phyloP scores from a whole-genome alignment of 2,888 invertebrate genomes.

The Orthonevra nobilis region DNA sequence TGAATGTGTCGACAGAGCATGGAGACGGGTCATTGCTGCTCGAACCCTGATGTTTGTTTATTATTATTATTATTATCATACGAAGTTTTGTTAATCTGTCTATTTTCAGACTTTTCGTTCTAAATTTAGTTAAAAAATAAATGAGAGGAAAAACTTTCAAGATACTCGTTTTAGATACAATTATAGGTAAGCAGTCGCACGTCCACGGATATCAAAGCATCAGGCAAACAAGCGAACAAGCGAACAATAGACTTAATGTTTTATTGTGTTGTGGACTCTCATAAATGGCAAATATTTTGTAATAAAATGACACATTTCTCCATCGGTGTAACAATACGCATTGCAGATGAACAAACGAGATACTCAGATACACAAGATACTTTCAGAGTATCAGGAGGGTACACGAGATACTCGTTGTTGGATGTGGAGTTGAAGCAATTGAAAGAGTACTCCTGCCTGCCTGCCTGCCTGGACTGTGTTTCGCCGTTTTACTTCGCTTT shows the following conservation, averaged over 20 bases:
- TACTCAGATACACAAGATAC: neutral
- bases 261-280: conserved; percentile 61
- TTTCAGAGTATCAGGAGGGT: too few relatives aligned
- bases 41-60: conserved; percentile 17
- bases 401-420: too few relatives aligned
- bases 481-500: conserved; percentile 16
- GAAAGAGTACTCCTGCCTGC: conserved; percentile 39
- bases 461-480: too few relatives aligned
- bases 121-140: conserved; percentile 41
- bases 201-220: conserved; percentile 36
- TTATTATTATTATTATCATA: conserved; percentile 32
- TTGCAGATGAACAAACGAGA: conserved; percentile 65
- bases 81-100: too few relatives aligned
- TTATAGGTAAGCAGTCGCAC: conserved; percentile 14
- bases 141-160: conserved; percentile 28
- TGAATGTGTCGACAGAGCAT: conserved; percentile 63
- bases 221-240: conserved; percentile 54
- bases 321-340: conserved; percentile 69
- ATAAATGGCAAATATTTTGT: conserved; percentile 70
- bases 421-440: conserved; percentile 28
- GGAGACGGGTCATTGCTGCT: neutral
- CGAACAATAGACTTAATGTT: conserved; percentile 62
- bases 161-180: conserved; percentile 18
- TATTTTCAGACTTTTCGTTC: conserved; percentile 30
- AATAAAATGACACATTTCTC: conserved; percentile 67